These are phyloP conservation scores for Epsilonema sp. DNA, from an alignment of 2,888 invertebrate species.

Conservation along the genomic window DNA sequence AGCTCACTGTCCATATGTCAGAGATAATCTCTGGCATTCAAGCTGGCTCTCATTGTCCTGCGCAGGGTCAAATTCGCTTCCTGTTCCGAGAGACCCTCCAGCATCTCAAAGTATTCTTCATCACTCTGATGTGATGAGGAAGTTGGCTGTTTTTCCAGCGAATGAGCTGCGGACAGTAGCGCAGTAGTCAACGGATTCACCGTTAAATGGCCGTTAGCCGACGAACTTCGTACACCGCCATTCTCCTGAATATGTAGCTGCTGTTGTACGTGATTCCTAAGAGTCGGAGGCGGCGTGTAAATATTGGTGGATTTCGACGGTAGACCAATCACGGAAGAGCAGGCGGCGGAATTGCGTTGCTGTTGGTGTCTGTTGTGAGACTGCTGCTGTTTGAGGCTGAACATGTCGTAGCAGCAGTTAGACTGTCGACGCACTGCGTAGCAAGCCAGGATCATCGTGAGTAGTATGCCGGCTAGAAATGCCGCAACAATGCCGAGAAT, in stretches of 20 bases:
- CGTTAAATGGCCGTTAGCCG: background rate
- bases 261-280: background rate
- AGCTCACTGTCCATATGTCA: no score
- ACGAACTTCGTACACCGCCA: no score
- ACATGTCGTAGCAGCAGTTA: slow-evolving; percentile 1
- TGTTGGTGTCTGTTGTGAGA: no score
- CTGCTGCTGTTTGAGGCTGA: background rate
- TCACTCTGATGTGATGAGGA: no score
- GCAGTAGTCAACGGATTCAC: background rate
- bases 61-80: slow-evolving; percentile 6
- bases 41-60: slow-evolving; percentile 8
- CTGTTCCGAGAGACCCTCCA: slow-evolving; percentile 2
- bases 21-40: slow-evolving; percentile 7
- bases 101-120: slow-evolving; percentile 2
- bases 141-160: no score
- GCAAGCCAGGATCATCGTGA: background rate
- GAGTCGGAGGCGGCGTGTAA: slow-evolving; percentile 8
- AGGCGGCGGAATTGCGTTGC: background rate
- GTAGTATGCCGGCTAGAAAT: background rate
- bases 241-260: background rate
- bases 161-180: no score
- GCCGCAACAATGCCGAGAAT: background rate
- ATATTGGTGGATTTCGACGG: slow-evolving; percentile 4
- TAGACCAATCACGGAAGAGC: background rate
- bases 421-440: background rate